Evolutionary conservation across 1,140 invertebrate genomes (phyloP), one percentile per base, ranked within the genome.

Genomic region (Drosophila setifemur): DNA sequence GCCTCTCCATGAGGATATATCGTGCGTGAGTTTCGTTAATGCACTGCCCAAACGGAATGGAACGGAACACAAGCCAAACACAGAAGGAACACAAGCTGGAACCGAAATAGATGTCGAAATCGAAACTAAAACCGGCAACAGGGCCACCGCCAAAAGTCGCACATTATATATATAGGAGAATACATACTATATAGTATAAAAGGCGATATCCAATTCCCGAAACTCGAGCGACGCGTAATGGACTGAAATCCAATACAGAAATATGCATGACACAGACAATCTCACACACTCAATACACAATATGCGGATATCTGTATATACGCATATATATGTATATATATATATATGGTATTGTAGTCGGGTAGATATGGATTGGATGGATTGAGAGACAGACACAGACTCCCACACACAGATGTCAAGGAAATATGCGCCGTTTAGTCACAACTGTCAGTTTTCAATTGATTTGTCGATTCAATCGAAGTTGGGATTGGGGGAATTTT

Each of bases 381-480:
- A 64, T 18, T 35, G 37, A 29, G 33, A 67, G 45, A 53, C 73
- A 76, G 53, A 67, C 50, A 72, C 69, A 78, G 69, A 78, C 55
- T 49, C 74, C 57, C 75, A 48, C 63, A 70, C 74, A 74, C 79
- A 85, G 79, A 85, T 85, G 79, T 85, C 79, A 85, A 74, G 81
- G 79, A 86, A 85, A 85, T 85, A 85, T 85, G 79, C 79, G 79
- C 75, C 81, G 75, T 85, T 85, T 85, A 85, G 79, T 85, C 79
- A 85, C 81, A 85, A 85, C 79, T 85, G 79, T 85, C 79, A 85
- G 79, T 86, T 85, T 86, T 85, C 79, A 85, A 85, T 85, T 85
- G 79, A 85, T 85, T 85, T 85, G 79, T 85, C 79, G 79, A 79
- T 83, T 37, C 79, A 64, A 54, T 49, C 14, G 28, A n/a, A 26